Base-by-base conservation (phyloP, 2,113 vertebrate genomes). In the Candoia aspera region DNA sequence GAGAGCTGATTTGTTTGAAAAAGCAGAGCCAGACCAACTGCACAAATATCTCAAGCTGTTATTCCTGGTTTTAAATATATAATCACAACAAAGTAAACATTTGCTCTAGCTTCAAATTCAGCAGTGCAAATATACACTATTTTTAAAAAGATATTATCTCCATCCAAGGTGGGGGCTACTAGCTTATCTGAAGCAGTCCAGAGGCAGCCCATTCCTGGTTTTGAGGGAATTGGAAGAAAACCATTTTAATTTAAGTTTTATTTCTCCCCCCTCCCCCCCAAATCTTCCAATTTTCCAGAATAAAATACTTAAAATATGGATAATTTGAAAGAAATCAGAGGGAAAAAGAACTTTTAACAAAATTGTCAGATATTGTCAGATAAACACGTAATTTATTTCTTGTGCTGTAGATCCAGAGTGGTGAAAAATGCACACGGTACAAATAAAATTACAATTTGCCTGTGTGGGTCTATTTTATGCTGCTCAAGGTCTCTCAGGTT, bases 291-390 rank as follows among this genome's bases (percentile, higher is more conserved):
- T 94, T 93, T 87, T 95, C 91, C 33, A 94, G 55, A 68, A 86
- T 94, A 58, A 97, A 96, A 84, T 93, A 60, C 83, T 12, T 91
- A 55, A 89, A 93, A 94, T 85, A 90, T 23, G n/a, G 87, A 93
- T 96, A 21, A 92, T 92, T 95, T 94, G 90, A 96, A 96, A 96
- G 95, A 95, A 92, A 94, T 96, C 93, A 94, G 37, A 95, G 96
- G 93, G 87, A 92, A 95, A 95, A 5, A 29, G 95, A 87, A 57
- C 84, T 94, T 94, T 94, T 88, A 95, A 95, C 91, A 96, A 96
- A 96, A 96, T 91, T 92, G 84, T 94, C 87, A 93, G 89, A 93
- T 95, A 90, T 92, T 93, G 73, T 79, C 33, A 79, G 8, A 37
- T 92, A 93, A 96, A 95, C 91, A 53, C 57, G 93, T 93, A 92